A percentile compares a stretch with the other conserved stretches of the same genome.
Evolutionary conservation across 1,140 invertebrate genomes (phyloP).

Genomic region (Caerostris extrusa): DNA sequence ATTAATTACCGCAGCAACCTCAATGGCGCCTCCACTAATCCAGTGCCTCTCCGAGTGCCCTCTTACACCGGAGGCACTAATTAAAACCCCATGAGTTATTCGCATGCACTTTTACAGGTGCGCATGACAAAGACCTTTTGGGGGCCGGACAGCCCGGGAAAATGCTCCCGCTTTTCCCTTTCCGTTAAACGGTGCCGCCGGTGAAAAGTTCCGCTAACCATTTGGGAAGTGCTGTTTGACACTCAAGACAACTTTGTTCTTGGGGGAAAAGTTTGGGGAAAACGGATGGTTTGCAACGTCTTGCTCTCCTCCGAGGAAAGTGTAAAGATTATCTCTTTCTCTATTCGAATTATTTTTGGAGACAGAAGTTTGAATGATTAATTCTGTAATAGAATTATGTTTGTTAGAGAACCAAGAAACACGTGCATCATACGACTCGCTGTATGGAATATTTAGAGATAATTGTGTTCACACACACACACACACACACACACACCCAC

Average conservation of each 20-base stretch:
- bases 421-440: no score
- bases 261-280: not conserved
- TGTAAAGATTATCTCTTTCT: no score
- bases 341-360: no score
- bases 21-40: constrained; percentile 23
- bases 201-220: not conserved
- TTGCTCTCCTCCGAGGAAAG: no score
- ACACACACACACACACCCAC: no score
- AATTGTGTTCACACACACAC: no score
- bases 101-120: constrained; percentile 52
- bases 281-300: no score
- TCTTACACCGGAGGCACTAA: constrained; percentile 19
- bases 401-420: no score
- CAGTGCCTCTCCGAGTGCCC: constrained; percentile 3
- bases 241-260: constrained; percentile 46
- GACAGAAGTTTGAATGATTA: no score
- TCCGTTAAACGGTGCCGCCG: constrained; percentile 9
- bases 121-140: constrained; percentile 36
- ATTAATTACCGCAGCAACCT: constrained; percentile 28
- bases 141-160: constrained; percentile 18
- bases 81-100: constrained; percentile 53
- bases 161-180: constrained; percentile 21
- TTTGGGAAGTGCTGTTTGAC: constrained; percentile 14
- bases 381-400: no score
- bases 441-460: no score